Percentiles rank a stretch among this genome's conserved stretches.
Conservation (phyloP, 2,113 vertebrate genomes). For the Gopherus evgoodei region DNA sequence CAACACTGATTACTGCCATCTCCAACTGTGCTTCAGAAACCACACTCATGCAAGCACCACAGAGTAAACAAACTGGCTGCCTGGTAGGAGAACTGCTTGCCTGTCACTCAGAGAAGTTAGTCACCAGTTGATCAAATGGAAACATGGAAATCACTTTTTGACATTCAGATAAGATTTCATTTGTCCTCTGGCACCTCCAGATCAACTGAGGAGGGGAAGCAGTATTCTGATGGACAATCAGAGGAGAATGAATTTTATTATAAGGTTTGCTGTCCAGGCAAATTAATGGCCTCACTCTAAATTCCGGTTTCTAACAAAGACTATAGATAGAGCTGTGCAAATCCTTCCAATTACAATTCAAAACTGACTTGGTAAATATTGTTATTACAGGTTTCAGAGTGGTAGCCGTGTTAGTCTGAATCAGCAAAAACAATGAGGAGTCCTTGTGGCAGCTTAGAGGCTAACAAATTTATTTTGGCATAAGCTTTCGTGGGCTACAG, state of each 20-base stretch:
- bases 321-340: not conserved
- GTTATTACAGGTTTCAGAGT: not conserved
- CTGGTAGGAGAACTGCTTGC: not conserved
- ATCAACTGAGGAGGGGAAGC: not conserved
- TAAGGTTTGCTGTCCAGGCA: not conserved
- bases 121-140: not conserved
- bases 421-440: too few species aligned
- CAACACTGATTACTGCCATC: not conserved
- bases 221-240: not conserved
- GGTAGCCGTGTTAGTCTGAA: too few species aligned
- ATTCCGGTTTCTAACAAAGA: not conserved
- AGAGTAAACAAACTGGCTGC: not conserved
- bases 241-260: not conserved
- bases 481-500: too few species aligned
- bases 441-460: too few species aligned
- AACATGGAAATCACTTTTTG: not conserved
- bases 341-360: not conserved
- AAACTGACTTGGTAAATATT: not conserved
- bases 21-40: not conserved
- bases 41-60: not conserved
- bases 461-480: too few species aligned
- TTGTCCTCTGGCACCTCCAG: not conserved
- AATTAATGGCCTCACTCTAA: not conserved
- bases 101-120: not conserved
- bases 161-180: not conserved